phyloP scores from a whole-genome alignment of 2,113 vertebrate genomes.

The Anthoscopus minutus region DNA sequence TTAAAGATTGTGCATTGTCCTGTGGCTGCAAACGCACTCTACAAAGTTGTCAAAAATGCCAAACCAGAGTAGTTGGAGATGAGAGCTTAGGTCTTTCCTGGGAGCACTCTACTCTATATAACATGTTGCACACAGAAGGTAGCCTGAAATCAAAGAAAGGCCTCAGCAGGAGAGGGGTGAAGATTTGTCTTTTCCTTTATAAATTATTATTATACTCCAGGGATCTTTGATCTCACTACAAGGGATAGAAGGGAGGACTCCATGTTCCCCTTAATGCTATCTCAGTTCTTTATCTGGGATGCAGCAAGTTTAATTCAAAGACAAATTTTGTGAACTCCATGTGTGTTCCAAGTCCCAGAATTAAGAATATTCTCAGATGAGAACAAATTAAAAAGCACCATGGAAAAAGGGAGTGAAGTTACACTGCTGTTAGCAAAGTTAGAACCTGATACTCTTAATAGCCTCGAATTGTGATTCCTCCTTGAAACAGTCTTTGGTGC shows the following conservation, averaged over 20 bases:
- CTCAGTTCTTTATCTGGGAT: slow-evolving; percentile 22
- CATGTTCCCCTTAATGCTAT: not conserved
- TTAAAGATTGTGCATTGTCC: not conserved
- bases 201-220: not conserved
- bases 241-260: not conserved
- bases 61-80: not conserved
- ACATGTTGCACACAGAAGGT: not conserved
- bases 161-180: not conserved
- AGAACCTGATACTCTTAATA: not conserved
- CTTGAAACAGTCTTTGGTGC: not conserved
- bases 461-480: not conserved
- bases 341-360: not conserved
- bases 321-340: not conserved
- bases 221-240: not conserved
- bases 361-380: not conserved
- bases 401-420: not conserved
- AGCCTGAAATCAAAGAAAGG: not conserved
- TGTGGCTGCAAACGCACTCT: rapidly evolving
- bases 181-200: not conserved
- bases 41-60: not conserved
- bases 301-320: slow-evolving; percentile 11
- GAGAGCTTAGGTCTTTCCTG: not conserved
- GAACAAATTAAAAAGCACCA: not conserved
- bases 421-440: not conserved
- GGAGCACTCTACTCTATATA: not conserved